Percentiles rank a stretch among this genome's conserved stretches.
These are phyloP conservation scores for Physocephala rufipes DNA, from an alignment of 2,888 invertebrate genomes.

Conservation along the genomic window DNA sequence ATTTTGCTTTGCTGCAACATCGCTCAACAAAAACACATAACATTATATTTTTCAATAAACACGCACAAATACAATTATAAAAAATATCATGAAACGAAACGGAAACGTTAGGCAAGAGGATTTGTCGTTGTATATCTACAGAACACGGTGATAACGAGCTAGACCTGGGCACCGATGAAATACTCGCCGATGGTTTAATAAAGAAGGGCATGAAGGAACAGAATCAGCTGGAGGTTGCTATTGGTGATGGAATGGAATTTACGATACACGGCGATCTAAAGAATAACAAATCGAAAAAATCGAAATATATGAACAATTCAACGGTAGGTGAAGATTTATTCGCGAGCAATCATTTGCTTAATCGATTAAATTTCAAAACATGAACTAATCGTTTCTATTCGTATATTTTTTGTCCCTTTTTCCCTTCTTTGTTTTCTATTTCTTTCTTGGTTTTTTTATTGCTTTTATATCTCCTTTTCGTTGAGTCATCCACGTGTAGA, in stretches of 20 bases:
- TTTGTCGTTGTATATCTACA: constrained; percentile 76
- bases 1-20: constrained; percentile 24
- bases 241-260: constrained; percentile 93
- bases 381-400: too few relatives aligned
- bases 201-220: constrained; percentile 89
- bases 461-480: not conserved
- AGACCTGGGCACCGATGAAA: constrained; percentile 73
- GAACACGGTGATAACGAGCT: constrained; percentile 73
- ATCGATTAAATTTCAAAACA: too few relatives aligned
- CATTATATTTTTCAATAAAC: constrained; percentile 25
- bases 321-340: constrained; percentile 67
- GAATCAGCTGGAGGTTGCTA: constrained; percentile 89
- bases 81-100: constrained; percentile 46
- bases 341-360: not conserved
- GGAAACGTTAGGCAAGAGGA: constrained; percentile 67
- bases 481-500: constrained; percentile 55
- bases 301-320: constrained; percentile 83
- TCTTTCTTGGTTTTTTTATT: not conserved
- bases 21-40: constrained; percentile 24
- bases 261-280: constrained; percentile 90
- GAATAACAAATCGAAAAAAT: constrained; percentile 83
- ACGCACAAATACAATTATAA: constrained; percentile 38
- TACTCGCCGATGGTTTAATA: constrained; percentile 84
- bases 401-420: too few relatives aligned
- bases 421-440: not conserved